Base-by-base conservation (phyloP, 2,113 vertebrate genomes). In the Embiotoca jacksoni region DNA sequence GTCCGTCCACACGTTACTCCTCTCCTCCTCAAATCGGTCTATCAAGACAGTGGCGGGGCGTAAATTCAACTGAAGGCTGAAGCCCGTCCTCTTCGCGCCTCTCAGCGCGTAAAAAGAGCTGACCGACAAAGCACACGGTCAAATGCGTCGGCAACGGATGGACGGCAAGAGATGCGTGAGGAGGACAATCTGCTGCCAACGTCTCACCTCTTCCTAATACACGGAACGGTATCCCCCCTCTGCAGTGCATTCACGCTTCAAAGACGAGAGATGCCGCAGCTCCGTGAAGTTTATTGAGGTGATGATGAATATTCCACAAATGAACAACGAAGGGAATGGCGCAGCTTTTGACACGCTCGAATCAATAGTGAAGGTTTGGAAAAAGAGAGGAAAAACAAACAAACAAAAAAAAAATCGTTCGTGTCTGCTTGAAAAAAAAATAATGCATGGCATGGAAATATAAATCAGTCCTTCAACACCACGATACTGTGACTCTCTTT, bases 61-160 rank as follows among this genome's bases (percentile, higher is more conserved):
- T 80, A 73, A 23, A 83, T 88, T 79, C 61, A 50, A 52, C 57
- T 57, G 35, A 73, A 39, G 63, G 78, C 59, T 50, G 47, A 77
- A 82, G 0, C 50, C 50, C 39, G n/a, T 33, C 10, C 60, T 65
- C 68, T 39, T 41, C 35, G 44, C 77, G 39, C 53, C 76, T 81
- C 73, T 87, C 75, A 81, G 77, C 57, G 70, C 68, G 78, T 71
- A n/a, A 52, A n/a, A 52, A 52, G 54, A 85, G 32, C 46, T 41
- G 53, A 81, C 23, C 1, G 23, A 1, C 23, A 23, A 23, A 23
- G 23, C 23, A 23, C 23, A 23, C 23, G 23, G 23, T 23, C 23
- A 23, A 23, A 23, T 23, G 1, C 23, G 23, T 23, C 23, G 23
- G 23, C 23, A 23, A 23, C 23, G 23, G 23, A 23, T 23, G 23